Base-by-base conservation (phyloP, 2,797 vertebrate species). In the Craterocephalus amniculus region DNA sequence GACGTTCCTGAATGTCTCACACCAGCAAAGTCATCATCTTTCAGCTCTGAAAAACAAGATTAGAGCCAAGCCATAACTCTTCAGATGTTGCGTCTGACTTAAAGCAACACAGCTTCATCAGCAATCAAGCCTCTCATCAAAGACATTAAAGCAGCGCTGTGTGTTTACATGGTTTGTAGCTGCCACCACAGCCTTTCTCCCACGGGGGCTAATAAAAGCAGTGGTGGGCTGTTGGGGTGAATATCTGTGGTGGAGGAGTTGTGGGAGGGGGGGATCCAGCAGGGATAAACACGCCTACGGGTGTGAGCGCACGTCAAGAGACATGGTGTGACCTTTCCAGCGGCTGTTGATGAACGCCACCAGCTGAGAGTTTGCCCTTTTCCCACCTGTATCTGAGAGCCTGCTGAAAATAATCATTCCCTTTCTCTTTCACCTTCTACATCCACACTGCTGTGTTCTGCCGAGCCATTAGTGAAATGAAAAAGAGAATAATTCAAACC, bases 331-430 rank as follows among this genome's bases (percentile, higher is more conserved):
- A 94, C 93, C 93, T 94, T 94, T 94, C 45, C 85, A 71, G 54
- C 54, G 13, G 32, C 66, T 59, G 81, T 34, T 92, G 91, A 92
- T 90, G 87, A 93, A 91, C 88, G 84, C 90, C 91, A 89, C 84
- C 84, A 71, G 86, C 86, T 88, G 84, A 91, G 86, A 83, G 87
- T 83, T 88, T 93, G 92, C 87, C 93, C 93, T 94, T 94, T 94
- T 86, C 87, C 85, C 88, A 91, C 89, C 86, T 82, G 85, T 79
- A 78, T 88, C 67, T 72, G 83, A 75, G 81, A 71, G 66, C 82
- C 66, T n/a, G 79, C 73, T 70, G 83, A 74, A 88, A 86, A 84
- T 74, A 79, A 78, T 82, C 60, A 82, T 69, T 67, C 52, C 67
- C 61, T 63, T 38, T 51, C 63, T 12, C 35, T 40, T 48, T 36